These are phyloP conservation scores for Hyalella azteca DNA, from an alignment of 2,888 invertebrate genomes.

Conservation along the genomic window DNA sequence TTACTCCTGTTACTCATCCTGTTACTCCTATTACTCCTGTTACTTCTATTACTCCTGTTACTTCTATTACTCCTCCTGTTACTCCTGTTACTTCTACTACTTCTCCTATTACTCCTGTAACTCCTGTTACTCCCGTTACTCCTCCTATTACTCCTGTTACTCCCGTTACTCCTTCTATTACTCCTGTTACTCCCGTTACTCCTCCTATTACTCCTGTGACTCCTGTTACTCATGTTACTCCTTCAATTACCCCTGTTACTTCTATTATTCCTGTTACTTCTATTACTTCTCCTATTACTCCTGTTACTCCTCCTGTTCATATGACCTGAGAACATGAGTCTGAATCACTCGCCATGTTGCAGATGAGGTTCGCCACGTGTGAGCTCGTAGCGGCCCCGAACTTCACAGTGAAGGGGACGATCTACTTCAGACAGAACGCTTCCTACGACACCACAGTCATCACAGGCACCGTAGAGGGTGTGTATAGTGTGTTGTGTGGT, in stretches of 20 bases:
- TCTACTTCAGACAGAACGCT: background rate
- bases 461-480: background rate
- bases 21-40: too few relatives aligned
- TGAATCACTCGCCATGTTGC: background rate
- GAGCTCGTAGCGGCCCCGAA: background rate
- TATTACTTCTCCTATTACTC: background rate
- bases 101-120: too few relatives aligned
- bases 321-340: background rate
- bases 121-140: too few relatives aligned
- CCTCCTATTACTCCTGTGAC: background rate
- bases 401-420: background rate
- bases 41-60: too few relatives aligned
- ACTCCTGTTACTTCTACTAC: too few relatives aligned
- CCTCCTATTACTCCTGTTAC: too few relatives aligned
- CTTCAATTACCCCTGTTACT: background rate
- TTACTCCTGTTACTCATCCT: too few relatives aligned
- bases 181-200: background rate
- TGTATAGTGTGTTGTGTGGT: too few relatives aligned
- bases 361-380: background rate
- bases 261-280: background rate
- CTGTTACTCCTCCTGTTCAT: too few relatives aligned
- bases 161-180: too few relatives aligned
- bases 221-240: background rate
- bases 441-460: background rate
- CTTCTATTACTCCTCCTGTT: too few relatives aligned